Evolutionary conservation across 2,888 invertebrate genomes (phyloP), one percentile per base, ranked within the genome.

Genomic region (Holacanthella duospinosa): DNA sequence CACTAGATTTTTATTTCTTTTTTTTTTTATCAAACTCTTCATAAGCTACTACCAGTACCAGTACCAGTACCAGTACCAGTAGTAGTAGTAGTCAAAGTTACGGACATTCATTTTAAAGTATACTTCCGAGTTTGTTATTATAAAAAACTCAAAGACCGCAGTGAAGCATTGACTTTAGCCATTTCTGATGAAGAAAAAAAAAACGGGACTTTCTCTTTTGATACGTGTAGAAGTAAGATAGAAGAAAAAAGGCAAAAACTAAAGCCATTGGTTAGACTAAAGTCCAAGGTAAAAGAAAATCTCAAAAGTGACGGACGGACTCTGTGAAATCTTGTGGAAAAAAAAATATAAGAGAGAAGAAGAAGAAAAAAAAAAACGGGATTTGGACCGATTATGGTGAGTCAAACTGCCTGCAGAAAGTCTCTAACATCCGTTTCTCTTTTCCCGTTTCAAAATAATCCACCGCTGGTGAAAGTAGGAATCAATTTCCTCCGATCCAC

Each of bases 361-460:
- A 16, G 66, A 65, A 66, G 66, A 66, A 62, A 61, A 60, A 65
- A 65, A 36, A 36, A 36, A 16, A 36, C 6, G 56, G 65, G 56
- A 67, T 58, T 61, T 63, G 60, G 65, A 67, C 60, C 67, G 62
- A 64, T 67, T 67, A 67, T 62, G 55, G 63, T 43, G 56, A 63
- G 48, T 53, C 28, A n/a, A 28, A 27, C 28, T 29, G 36, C 36
- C 36, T 36, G 9, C 36, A 36, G 36, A 36, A 16, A 36, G 9
- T 36, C 36, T 12, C 36, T 12, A 6, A 36, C 36, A 36, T 36
- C 36, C 36, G 36, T n/a, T n/a, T n/a, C n/a, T n/a, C n/a, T n/a
- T n/a, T n/a, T n/a, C 36, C 36, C 9, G 6, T 16, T 36, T 16
- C 16, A 6, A 36, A 36, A 36, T 36, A 36, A 36, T 36, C 36